phyloP scores from a whole-genome alignment of 2,797 vertebrate species.

The Morelia viridis region DNA sequence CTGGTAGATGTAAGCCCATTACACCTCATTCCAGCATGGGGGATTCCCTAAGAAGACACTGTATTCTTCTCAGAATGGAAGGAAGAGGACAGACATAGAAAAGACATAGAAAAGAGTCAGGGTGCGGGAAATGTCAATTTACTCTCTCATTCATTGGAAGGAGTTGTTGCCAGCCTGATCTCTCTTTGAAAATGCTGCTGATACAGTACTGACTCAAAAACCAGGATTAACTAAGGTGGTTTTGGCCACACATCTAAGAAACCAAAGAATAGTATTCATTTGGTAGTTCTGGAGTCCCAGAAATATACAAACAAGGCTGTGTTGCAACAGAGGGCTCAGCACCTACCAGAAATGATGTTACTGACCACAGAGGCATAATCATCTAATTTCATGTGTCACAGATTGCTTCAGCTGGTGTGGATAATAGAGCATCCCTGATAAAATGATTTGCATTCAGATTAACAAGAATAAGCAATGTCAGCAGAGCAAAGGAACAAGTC shows the following conservation, averaged over 20 bases:
- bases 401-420: not conserved
- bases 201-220: not conserved
- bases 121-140: not conserved
- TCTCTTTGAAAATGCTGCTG: not conserved
- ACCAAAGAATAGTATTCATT: not conserved
- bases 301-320: not conserved
- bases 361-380: not conserved
- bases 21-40: not conserved
- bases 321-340: not conserved
- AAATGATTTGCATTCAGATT: constrained; percentile 2
- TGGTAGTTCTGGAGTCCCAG: not conserved
- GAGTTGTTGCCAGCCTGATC: not conserved
- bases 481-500: not conserved
- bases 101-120: not conserved
- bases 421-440: not conserved
- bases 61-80: not conserved
- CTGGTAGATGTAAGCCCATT: not conserved
- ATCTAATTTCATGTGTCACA: not conserved
- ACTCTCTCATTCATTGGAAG: not conserved
- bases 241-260: not conserved
- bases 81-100: not conserved
- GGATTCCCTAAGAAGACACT: not conserved
- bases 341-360: not conserved
- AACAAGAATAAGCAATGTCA: not conserved
- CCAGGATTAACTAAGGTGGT: not conserved